Base-by-base conservation (phyloP, 2,888 invertebrate genomes). In the Hemistola chrysoprasaria region DNA sequence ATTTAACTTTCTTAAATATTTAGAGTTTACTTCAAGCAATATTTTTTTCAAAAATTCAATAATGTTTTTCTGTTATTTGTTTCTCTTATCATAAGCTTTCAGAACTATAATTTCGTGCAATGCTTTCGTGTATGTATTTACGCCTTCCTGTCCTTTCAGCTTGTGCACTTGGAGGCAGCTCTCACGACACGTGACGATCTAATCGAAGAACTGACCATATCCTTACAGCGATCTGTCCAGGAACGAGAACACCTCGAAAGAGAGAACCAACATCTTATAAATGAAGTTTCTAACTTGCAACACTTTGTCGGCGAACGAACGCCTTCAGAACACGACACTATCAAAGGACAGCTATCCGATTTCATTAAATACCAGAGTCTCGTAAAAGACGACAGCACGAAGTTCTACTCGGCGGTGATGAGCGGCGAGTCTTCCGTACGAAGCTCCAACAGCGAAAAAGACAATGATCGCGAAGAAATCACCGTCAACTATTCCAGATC, bases 131-230 rank as follows among this genome's bases (percentile, higher is more conserved):
- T 26, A 52, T 59, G 73, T 71, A 58, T 56, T 56, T 50, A 60
- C 66, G 66, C 63, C 59, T 54, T 54, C 56, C 68, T 94, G 93
- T 84, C 72, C 67, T 90, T 90, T 68, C 79, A 95, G 94, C 90
- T 94, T 63, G 90, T 92, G 72, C 94, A 95, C 76, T 94, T 93
- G 73, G 93, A 94, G 73, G 90, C 89, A 59, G 93, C 93, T 57
- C 83, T 95, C 42, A 83, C 88, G 6, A 91, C 92, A 55, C 92
- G 95, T 61, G 94, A 95, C 66, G 90, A 91, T 58, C 74, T 93
- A 63, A 95, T 95, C 55, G 91, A 92, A 62, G 92, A 94, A 76
- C 87, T 95, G 42, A 93, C 92, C 50, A 87, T 92, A 60, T 92
- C 94, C 20, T 87, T 95, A 59, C 92, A 94, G 75, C 91, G 92